Evolutionary conservation across 2,113 vertebrate genomes (phyloP).

Genomic region (Muscicapa adusta): DNA sequence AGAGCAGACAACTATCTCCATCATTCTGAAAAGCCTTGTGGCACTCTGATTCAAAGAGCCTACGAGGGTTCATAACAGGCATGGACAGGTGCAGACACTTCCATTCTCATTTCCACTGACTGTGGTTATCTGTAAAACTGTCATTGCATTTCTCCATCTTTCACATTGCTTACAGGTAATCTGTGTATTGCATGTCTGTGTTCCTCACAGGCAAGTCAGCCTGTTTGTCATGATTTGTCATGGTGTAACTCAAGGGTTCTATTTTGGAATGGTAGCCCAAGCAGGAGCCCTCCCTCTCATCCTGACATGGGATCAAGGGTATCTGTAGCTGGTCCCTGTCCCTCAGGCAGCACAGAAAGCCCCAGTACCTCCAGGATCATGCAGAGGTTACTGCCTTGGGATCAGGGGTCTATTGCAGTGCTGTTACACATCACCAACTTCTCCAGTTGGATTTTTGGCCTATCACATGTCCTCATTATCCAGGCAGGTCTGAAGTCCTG

Average conservation of each 20-base stretch:
- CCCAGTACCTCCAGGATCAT: neutral
- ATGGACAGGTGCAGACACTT: neutral
- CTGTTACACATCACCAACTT: neutral
- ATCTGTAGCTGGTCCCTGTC: neutral
- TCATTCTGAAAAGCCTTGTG: neutral
- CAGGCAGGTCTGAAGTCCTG: neutral
- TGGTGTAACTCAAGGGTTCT: neutral
- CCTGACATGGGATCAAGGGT: neutral
- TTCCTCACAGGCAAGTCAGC: neutral
- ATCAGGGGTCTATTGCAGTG: neutral
- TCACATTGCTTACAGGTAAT: neutral
- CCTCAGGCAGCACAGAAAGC: neutral
- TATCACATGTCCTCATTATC: neutral
- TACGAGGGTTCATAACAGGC: accelerated
- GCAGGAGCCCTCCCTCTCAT: neutral
- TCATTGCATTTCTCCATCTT: neutral
- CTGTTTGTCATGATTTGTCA: neutral
- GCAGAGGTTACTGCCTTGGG: neutral
- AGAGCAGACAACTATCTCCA: neutral
- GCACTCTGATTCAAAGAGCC: neutral
- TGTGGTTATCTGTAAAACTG: neutral
- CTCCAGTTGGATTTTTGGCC: neutral
- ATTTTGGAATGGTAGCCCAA: neutral
- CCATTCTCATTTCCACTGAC: neutral
- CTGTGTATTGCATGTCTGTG: neutral